Percentiles rank a stretch among this genome's conserved stretches.
Evolutionary conservation across 1,140 invertebrate species (phyloP).

Genomic region (Nebria ingens): DNA sequence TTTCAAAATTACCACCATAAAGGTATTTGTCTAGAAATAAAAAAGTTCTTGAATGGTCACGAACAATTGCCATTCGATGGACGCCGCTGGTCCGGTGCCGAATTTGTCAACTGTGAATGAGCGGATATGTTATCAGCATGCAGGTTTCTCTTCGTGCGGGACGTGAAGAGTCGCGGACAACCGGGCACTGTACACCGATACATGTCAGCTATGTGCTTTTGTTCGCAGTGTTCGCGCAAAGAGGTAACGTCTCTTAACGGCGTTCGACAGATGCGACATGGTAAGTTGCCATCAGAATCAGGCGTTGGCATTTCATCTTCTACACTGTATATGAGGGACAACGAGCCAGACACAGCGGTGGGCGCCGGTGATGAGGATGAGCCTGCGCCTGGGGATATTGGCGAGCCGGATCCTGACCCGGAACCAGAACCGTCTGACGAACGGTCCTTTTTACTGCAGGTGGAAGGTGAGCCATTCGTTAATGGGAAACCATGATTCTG

Average conservation of each 20-base stretch:
- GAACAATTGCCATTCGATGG: constrained; percentile 22
- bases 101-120: constrained; percentile 31
- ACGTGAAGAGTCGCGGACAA: constrained; percentile 73
- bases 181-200: constrained; percentile 67
- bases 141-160: constrained; percentile 58
- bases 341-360: constrained; percentile 17
- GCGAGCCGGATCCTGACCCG: constrained; percentile 31
- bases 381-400: constrained; percentile 19
- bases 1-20: constrained; percentile 31
- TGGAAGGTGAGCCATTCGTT: constrained; percentile 29
- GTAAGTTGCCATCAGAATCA: constrained; percentile 50
- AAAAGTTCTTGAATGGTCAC: constrained; percentile 28
- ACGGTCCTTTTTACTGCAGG: constrained; percentile 26
- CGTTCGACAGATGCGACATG: constrained; percentile 54
- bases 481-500: constrained; percentile 28
- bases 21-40: constrained; percentile 27
- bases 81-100: constrained; percentile 14
- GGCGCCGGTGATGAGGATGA: constrained; percentile 18
- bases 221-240: constrained; percentile 57
- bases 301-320: constrained; percentile 45
- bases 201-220: constrained; percentile 59
- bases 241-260: constrained; percentile 45
- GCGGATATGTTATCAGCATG: constrained; percentile 49
- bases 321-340: constrained; percentile 36
- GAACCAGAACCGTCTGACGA: constrained; percentile 32